Conservation (phyloP, 2,113 vertebrate genomes). For the Actenoides hombroni region DNA sequence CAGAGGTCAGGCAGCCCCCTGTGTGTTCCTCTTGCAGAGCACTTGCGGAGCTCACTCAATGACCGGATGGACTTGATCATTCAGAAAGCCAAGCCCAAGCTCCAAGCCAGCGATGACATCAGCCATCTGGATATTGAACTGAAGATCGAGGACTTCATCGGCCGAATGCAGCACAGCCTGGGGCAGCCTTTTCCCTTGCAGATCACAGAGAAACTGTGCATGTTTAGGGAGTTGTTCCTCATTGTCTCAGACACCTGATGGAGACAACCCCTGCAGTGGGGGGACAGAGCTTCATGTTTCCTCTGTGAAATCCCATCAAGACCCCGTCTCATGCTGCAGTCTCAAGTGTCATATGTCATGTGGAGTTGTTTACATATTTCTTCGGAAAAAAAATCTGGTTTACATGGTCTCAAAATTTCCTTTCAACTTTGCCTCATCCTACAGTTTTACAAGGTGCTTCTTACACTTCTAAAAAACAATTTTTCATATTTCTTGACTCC, state of each 20-base stretch:
- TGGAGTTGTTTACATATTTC: background rate
- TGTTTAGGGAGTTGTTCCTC: slow-evolving; percentile 75
- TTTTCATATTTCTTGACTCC: slow-evolving; percentile 15
- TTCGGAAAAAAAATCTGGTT: background rate
- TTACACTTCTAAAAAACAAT: slow-evolving; percentile 63
- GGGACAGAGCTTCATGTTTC: background rate
- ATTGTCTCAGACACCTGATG: background rate
- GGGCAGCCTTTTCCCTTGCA: slow-evolving; percentile 76
- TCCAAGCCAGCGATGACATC: slow-evolving; percentile 74
- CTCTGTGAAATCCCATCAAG: background rate
- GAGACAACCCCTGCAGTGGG: background rate
- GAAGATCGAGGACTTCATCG: slow-evolving; percentile 74
- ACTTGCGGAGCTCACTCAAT: slow-evolving; percentile 65
- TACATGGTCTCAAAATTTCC: background rate
- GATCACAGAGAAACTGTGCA: slow-evolving; percentile 77
- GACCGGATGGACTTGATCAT: slow-evolving; percentile 73
- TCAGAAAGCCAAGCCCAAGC: slow-evolving; percentile 67
- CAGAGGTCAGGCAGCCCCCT: background rate
- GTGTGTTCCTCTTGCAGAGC: slow-evolving; percentile 61
- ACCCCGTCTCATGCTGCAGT: background rate
- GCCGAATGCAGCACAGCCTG: slow-evolving; percentile 71
- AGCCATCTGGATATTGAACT: slow-evolving; percentile 70
- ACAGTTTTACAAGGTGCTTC: background rate
- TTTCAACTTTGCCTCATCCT: background rate
- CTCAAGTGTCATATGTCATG: background rate